These are phyloP conservation scores for Pyxicephalus adspersus DNA, from an alignment of 2,113 vertebrate genomes.

Conservation along the genomic window DNA sequence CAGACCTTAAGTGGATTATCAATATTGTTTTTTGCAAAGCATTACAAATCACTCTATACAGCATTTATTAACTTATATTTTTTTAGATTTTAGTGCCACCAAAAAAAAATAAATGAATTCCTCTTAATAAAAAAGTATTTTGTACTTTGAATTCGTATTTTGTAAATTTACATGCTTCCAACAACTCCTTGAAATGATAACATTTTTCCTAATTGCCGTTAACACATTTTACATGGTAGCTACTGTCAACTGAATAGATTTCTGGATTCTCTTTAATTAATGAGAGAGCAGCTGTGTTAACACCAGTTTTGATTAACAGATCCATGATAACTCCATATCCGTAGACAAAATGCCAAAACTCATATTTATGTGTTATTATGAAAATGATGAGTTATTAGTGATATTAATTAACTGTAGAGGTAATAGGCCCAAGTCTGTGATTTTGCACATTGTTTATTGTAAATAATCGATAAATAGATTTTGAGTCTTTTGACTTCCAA, in stretches of 20 bases:
- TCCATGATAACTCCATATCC: slow-evolving; percentile 65
- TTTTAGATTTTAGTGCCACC: not conserved
- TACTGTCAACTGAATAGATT: slow-evolving; percentile 69
- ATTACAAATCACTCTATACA: not conserved
- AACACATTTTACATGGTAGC: slow-evolving; percentile 62
- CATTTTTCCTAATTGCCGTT: slow-evolving; percentile 67
- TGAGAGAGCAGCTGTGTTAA: slow-evolving; percentile 69
- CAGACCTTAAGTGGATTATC: no score
- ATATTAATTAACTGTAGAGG: slow-evolving; percentile 20
- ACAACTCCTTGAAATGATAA: slow-evolving; percentile 63
- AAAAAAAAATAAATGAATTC: not conserved
- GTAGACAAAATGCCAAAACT: slow-evolving; percentile 62
- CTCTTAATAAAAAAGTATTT: no score
- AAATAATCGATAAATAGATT: no score
- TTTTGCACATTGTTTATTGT: not conserved
- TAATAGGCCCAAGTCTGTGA: slow-evolving; percentile 19
- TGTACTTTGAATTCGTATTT: slow-evolving; percentile 53
- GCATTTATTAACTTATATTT: not conserved
- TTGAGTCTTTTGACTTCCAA: no score
- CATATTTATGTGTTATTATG: slow-evolving; percentile 54
- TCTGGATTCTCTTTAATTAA: slow-evolving; percentile 67
- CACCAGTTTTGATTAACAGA: slow-evolving; percentile 64
- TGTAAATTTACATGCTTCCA: slow-evolving; percentile 64
- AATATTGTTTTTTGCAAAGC: no score
- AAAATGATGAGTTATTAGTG: slow-evolving; percentile 27